phyloP scores from a whole-genome alignment of 1,140 invertebrate species.

The Xylocopa sonorina region DNA sequence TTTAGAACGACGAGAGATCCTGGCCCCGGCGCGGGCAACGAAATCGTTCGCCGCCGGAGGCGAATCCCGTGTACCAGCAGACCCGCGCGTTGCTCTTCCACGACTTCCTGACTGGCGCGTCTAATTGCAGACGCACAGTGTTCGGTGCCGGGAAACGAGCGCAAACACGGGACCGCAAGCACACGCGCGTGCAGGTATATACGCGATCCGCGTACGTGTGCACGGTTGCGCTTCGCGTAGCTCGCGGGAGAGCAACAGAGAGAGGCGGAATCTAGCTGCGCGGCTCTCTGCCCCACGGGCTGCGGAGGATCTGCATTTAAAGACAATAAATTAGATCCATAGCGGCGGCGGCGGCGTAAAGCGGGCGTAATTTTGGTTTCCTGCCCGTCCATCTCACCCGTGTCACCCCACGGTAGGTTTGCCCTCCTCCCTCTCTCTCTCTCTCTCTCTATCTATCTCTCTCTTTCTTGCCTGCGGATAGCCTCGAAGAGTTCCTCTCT shows the following conservation, averaged over 20 bases:
- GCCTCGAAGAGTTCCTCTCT: constrained; percentile 26
- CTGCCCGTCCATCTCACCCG: constrained; percentile 61
- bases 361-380: constrained; percentile 71
- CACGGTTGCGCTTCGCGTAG: background rate
- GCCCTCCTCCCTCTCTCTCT: constrained; percentile 22
- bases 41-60: constrained; percentile 58
- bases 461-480: too few relatives aligned
- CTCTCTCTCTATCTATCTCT: too few relatives aligned
- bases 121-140: constrained; percentile 53
- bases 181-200: background rate
- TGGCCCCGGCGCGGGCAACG: constrained; percentile 37
- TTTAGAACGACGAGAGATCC: constrained; percentile 69
- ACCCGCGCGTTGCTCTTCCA: constrained; percentile 46
- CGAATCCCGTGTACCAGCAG: constrained; percentile 49
- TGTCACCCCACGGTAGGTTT: constrained; percentile 37
- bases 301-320: constrained; percentile 72
- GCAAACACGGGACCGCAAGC: background rate
- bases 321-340: constrained; percentile 72
- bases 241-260: background rate
- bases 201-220: background rate
- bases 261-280: constrained; percentile 30
- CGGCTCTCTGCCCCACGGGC: constrained; percentile 33
- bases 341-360: constrained; percentile 48
- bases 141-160: constrained; percentile 36
- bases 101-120: constrained; percentile 66